A percentile compares a stretch with the other conserved stretches of the same genome.
phyloP scores from a whole-genome alignment of 2,797 vertebrate species.

The Geotrypetes seraphini region DNA sequence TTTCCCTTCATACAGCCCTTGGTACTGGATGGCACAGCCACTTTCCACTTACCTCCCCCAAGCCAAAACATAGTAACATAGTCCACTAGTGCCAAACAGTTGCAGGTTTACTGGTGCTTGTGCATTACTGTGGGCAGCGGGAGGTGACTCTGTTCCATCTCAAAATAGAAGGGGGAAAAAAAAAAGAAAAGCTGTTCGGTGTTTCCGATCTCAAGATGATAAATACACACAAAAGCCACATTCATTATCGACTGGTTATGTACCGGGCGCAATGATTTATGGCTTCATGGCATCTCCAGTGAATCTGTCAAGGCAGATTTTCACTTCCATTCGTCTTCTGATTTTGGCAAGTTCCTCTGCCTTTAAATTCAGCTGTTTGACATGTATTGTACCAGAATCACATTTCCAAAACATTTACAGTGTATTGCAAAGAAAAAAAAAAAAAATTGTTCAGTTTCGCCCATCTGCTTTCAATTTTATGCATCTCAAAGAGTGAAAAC shows the following conservation, averaged over 20 bases:
- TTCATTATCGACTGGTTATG: constrained; percentile 72
- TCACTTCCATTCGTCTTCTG: constrained; percentile 77
- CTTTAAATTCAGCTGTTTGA: constrained; percentile 71
- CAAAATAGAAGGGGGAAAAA: neutral
- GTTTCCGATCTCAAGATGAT: constrained; percentile 27
- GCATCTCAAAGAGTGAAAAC: constrained; percentile 76
- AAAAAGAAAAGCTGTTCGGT: constrained; percentile 13
- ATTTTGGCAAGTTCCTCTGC: constrained; percentile 74
- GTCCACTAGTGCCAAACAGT: too few species aligned
- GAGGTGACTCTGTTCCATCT: constrained; percentile 7
- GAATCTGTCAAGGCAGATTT: constrained; percentile 79
- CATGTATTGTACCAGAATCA: constrained; percentile 62
- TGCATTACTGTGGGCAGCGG: constrained; percentile 4
- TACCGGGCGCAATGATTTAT: constrained; percentile 74
- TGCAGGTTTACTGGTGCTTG: constrained; percentile 1
- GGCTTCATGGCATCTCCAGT: constrained; percentile 69
- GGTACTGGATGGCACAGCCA: too few species aligned
- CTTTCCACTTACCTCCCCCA: too few species aligned
- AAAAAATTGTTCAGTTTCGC: constrained; percentile 37
- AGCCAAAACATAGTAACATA: too few species aligned
- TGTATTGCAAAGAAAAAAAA: constrained; percentile 16
- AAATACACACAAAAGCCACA: constrained; percentile 43
- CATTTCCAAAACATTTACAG: constrained; percentile 59
- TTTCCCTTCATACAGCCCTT: too few species aligned
- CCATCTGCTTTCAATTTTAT: constrained; percentile 90